Evolutionary conservation across 2,888 invertebrate genomes (phyloP).

Genomic region (Atrina japonica): DNA sequence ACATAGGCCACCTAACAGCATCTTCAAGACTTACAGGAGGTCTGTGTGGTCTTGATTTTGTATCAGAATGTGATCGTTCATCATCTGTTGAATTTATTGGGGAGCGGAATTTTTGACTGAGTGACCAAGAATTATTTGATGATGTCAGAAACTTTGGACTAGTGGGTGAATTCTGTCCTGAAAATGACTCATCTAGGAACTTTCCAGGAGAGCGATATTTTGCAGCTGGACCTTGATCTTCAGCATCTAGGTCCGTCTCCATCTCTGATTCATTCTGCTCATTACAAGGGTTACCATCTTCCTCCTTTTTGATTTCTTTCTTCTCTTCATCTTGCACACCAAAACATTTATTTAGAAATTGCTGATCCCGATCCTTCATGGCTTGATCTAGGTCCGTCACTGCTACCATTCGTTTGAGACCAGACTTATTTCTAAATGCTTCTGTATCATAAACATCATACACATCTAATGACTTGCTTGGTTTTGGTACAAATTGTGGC

Average conservation of each 20-base stretch:
- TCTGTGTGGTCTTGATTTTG: slow-evolving; percentile 25
- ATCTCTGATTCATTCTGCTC: slow-evolving; percentile 37
- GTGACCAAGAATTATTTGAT: no score
- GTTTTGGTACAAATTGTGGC: background rate
- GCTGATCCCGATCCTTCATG: slow-evolving; percentile 63
- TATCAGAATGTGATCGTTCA: slow-evolving; percentile 2
- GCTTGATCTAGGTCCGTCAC: slow-evolving; percentile 69
- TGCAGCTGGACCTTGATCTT: slow-evolving; percentile 24
- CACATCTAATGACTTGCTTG: no score
- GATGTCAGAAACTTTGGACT: slow-evolving; percentile 22
- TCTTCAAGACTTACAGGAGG: slow-evolving; percentile 84
- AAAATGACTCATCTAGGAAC: slow-evolving; percentile 26
- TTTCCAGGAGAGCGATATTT: background rate
- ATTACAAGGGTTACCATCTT: background rate
- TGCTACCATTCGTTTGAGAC: slow-evolving; percentile 52
- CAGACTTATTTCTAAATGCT: slow-evolving; percentile 40
- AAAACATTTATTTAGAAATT: slow-evolving; percentile 55
- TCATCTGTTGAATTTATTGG: background rate
- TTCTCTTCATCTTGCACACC: slow-evolving; percentile 29
- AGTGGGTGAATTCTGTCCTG: background rate
- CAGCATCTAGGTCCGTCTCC: slow-evolving; percentile 67
- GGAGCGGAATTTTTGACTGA: no score
- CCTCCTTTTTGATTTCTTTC: background rate
- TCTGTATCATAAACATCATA: no score
- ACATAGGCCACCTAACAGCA: slow-evolving; percentile 86